A percentile compares a stretch with the other conserved stretches of the same genome.
phyloP scores from a whole-genome alignment of 2,888 invertebrate species.

The Microchrysa polita region DNA sequence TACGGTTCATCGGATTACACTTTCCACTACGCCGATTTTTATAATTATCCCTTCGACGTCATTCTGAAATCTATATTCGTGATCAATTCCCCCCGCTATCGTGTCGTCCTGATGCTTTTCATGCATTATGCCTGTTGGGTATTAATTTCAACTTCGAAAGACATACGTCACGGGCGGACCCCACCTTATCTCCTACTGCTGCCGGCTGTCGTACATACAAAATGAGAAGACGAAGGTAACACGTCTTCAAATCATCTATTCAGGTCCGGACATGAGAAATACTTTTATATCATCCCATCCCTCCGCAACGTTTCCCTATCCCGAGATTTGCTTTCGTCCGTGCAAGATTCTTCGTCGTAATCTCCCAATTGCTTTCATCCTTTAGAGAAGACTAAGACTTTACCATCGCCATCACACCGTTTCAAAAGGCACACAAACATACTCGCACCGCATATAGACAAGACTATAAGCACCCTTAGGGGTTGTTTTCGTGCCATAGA shows the following conservation, averaged over 20 bases:
- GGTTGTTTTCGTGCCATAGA: constrained; percentile 13
- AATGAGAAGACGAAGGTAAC: constrained; percentile 32
- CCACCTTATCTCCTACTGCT: not conserved
- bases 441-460: no score
- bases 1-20: not conserved
- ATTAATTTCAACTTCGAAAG: no score
- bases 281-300: constrained; percentile 7
- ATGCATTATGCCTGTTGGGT: no score
- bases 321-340: not conserved
- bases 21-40: no score
- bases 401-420: not conserved
- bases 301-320: not conserved
- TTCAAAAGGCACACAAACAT: constrained; percentile 10
- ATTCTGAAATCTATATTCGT: no score
- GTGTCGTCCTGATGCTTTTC: no score
- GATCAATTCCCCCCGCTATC: no score
- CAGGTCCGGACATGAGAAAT: constrained; percentile 46
- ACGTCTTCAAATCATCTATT: constrained; percentile 45
- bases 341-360: not conserved
- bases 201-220: not conserved
- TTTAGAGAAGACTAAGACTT: not conserved
- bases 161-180: constrained; percentile 26
- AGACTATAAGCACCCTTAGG: not conserved
- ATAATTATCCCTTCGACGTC: no score
- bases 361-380: constrained; percentile 5